Evolutionary conservation across 2,797 vertebrate genomes (phyloP), one percentile per base, ranked within the genome.

Genomic region (Sitta carolinensis): DNA sequence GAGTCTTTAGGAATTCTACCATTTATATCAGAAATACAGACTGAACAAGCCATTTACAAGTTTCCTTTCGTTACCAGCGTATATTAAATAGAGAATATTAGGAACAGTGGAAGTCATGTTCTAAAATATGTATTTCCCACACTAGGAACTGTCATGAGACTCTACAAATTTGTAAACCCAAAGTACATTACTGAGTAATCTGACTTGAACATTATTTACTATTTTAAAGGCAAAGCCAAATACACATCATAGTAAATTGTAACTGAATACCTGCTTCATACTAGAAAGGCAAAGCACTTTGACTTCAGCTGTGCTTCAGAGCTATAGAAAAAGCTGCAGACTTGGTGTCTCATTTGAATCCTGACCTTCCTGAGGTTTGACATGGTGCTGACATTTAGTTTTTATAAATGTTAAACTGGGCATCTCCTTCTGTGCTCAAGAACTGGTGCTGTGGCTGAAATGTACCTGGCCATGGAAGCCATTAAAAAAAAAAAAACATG

Each of bases 61-160:
- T 84, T 78, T 68, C 4, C 30, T 54, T 89, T 67, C 13, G 17
- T 84, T 95, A 94, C 77, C 93, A 95, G 32, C 20, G n/a, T 47
- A 47, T 32, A 32, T 70, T 74, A 83, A 48, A 32, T 67, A 66
- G n/a, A 62, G 26, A 43, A 78, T 47, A 66, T 61, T 67, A 88
- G 89, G 75, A 79, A 54, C 13, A 50, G 34, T 73, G 40, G 76
- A 96, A 91, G 43, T 77, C n/a, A 43, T 32, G n/a, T 74, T 92
- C 83, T 93, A 87, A 81, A 89, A 90, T 48, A 48, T 80, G 69
- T 82, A 89, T 90, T 97, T 93, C 42, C 42, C 45, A 92, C 66
- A 75, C 42, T 90, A 30, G 43, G 63, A 92, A 58, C 75, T 94
- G 26, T 26, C 25, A 20, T 18, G 17, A 88, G 16, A n/a, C 12